phyloP scores from a whole-genome alignment of 2,113 vertebrate genomes.

The Eretmochelys imbricata region DNA sequence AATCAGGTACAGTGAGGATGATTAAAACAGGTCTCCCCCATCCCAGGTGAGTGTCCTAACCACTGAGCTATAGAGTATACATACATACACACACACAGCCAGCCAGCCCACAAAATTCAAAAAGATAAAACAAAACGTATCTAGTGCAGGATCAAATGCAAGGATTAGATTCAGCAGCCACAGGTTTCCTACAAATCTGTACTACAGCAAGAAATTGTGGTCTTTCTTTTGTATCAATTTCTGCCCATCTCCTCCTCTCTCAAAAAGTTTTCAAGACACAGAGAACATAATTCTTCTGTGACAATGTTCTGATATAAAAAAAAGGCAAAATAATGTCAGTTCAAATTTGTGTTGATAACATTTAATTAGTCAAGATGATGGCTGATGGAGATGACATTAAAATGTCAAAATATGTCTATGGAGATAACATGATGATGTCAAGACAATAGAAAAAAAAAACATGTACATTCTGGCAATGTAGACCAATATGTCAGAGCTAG shows the following conservation, averaged over 20 bases:
- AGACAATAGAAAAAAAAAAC: neutral
- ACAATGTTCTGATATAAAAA: neutral
- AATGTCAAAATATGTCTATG: slow-evolving; percentile 9
- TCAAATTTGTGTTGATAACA: neutral
- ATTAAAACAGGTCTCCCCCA: neutral
- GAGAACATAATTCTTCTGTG: neutral
- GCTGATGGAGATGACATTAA: slow-evolving; percentile 28
- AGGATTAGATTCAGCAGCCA: neutral
- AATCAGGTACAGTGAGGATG: neutral
- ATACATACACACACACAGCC: neutral
- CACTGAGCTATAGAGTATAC: neutral
- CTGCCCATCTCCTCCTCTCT: neutral
- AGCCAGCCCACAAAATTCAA: neutral
- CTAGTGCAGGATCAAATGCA: neutral
- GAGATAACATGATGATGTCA: neutral
- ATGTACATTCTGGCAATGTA: neutral
- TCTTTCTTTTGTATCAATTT: neutral
- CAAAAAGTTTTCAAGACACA: neutral
- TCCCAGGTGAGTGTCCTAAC: neutral
- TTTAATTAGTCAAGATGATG: slow-evolving; percentile 17
- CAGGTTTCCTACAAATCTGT: neutral
- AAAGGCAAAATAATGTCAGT: neutral
- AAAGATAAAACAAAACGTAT: neutral
- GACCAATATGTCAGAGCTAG: neutral
- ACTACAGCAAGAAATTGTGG: neutral